A percentile compares a stretch with the other conserved stretches of the same genome.
phyloP scores from a whole-genome alignment of 2,888 invertebrate species.

The Labia minor region DNA sequence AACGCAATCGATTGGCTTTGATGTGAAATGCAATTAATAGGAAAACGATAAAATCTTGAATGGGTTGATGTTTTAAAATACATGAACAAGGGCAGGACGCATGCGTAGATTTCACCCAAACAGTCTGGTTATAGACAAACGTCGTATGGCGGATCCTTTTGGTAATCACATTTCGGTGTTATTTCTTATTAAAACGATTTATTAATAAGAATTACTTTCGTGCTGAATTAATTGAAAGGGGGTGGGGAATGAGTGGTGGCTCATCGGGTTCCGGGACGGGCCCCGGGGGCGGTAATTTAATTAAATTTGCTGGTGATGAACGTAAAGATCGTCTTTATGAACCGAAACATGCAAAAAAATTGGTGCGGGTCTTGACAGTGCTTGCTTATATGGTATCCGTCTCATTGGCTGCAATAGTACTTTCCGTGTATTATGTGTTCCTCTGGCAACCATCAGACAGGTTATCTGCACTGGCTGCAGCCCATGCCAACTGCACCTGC shows the following conservation, averaged over 20 bases:
- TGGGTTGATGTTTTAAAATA: background rate
- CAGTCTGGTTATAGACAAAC: background rate
- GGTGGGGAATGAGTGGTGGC: background rate
- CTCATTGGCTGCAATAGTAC: slow-evolving; percentile 83
- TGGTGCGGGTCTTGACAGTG: slow-evolving; percentile 82
- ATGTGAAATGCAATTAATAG: background rate
- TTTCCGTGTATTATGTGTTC: slow-evolving; percentile 88
- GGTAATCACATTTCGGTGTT: no score
- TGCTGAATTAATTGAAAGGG: background rate
- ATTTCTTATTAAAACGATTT: no score
- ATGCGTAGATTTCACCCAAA: background rate
- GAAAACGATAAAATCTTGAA: background rate
- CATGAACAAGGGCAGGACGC: background rate
- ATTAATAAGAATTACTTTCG: background rate
- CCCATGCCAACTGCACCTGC: slow-evolving; percentile 14
- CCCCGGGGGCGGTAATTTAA: slow-evolving; percentile 37
- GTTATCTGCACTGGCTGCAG: background rate
- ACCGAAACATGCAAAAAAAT: slow-evolving; percentile 75
- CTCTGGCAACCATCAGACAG: slow-evolving; percentile 66
- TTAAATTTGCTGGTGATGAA: slow-evolving; percentile 54
- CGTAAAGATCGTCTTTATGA: slow-evolving; percentile 63
- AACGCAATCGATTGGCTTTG: background rate
- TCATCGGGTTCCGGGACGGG: background rate
- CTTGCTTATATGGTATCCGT: slow-evolving; percentile 89
- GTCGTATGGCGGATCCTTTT: background rate